Base-by-base conservation (phyloP, 2,888 invertebrate genomes). In the Apodemia mormo region DNA sequence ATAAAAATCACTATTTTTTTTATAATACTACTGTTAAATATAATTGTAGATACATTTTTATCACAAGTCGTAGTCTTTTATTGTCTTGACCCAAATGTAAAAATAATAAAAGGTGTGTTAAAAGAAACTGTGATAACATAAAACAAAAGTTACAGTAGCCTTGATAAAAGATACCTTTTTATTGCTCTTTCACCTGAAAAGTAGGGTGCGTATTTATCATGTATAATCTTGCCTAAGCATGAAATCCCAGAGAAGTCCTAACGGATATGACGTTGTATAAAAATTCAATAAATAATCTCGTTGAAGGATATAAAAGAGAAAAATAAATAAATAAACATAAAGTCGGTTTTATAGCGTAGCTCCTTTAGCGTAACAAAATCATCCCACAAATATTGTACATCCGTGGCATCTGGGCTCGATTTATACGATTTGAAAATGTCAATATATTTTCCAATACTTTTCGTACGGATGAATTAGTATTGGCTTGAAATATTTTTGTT, bases 301-400 rank as follows among this genome's bases (percentile, higher is more conserved):
- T 30, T 9, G 58, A 61, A 33, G 30, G 58, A 61, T 61, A 61
- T 61, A 61, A 61, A 61, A 61, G 33, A 29, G 58, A 61, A 49
- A 49, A 49, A 61, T 61, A 61, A 61, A 61, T 61, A 61, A 61
- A 61, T 61, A 33, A 61, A 61, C 58, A 61, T 61, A 61, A 61
- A 61, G 58, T 61, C 33, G 12, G 58, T 61, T 61, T 61, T 61
- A 61, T 61, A 12, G 58, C 58, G 58, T 49, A 49, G 49, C 10
- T 61, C 30, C 58, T 61, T 61, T 61, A 33, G 58, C 12, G 58
- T 14, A 61, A 61, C 58, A 5, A 61, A 61, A 61, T 61, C 58
- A 30, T 61, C 14, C 61, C 61, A 61, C 37, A 61, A 61, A 61
- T 61, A 61, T 61, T 30, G 12, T 58, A 30, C 33, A 61, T 37